Conservation (phyloP, 2,888 invertebrate species). For the Sphecodes monilicornis region DNA sequence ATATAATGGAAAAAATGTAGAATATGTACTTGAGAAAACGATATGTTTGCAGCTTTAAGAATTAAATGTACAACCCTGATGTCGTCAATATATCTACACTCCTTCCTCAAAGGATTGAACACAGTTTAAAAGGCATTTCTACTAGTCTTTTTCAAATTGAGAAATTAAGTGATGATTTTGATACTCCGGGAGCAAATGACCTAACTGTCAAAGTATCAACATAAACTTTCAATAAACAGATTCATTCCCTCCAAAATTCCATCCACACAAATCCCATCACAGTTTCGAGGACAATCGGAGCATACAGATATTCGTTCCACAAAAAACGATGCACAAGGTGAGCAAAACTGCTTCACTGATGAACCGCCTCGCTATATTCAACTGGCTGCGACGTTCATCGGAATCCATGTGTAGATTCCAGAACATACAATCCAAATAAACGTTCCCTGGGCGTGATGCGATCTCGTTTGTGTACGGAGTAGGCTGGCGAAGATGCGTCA, state of each 20-base stretch:
- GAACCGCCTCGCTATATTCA: background rate
- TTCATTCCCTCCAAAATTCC: background rate
- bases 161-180: background rate
- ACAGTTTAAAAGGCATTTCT: no score
- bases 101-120: no score
- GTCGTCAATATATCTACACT: no score
- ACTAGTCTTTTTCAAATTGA: no score
- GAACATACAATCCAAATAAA: background rate
- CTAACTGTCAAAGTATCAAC: background rate
- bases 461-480: background rate
- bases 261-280: background rate
- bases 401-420: background rate
- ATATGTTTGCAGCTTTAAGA: no score
- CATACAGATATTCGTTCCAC: background rate
- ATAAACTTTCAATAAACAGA: background rate
- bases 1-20: no score
- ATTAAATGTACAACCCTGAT: no score
- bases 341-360: background rate
- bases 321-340: no score
- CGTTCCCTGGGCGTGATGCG: background rate
- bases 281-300: background rate
- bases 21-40: no score
- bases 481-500: constrained; percentile 5
- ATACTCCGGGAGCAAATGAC: no score
- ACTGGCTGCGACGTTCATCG: background rate